Percentiles rank a stretch among this genome's conserved stretches.
These are phyloP conservation scores for Apostichopus californicus DNA, from an alignment of 35 echinoderm and acorn worm species.

Conservation along the genomic window DNA sequence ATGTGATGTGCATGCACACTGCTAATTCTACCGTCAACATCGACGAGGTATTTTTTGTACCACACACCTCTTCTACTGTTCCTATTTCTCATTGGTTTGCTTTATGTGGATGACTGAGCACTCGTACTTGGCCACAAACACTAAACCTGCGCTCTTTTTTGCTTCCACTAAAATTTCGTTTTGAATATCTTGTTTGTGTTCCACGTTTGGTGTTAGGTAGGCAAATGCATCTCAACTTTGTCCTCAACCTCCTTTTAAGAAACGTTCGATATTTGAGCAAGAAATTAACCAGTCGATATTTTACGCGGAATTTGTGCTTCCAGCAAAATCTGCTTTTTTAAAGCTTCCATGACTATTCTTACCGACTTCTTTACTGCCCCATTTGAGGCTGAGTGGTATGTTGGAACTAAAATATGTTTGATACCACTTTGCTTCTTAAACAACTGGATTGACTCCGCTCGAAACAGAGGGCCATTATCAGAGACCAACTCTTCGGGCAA, in stretches of 20 bases:
- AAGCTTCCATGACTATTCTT: constrained; percentile 57
- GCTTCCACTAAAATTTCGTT: constrained; percentile 19
- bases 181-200: constrained; percentile 22
- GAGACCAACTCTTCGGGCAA: constrained; percentile 38
- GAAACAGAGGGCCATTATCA: constrained; percentile 57
- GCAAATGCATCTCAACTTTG: constrained; percentile 16
- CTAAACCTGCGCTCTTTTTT: not conserved
- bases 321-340: constrained; percentile 65
- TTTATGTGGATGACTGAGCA: constrained; percentile 33
- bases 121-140: constrained; percentile 21
- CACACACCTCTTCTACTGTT: constrained; percentile 33
- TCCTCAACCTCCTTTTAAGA: constrained; percentile 44
- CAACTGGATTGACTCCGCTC: not conserved
- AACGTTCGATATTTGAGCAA: constrained; percentile 65
- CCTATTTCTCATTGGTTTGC: constrained; percentile 7
- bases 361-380: constrained; percentile 51
- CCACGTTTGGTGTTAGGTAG: constrained; percentile 24
- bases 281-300: constrained; percentile 55
- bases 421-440: constrained; percentile 38
- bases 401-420: constrained; percentile 25
- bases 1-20: constrained; percentile 37
- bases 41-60: not conserved
- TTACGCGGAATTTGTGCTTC: constrained; percentile 44
- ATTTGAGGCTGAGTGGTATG: constrained; percentile 49
- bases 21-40: constrained; percentile 4